phyloP scores from a whole-genome alignment of 2,113 vertebrate genomes.

The Hemiprocne comata region DNA sequence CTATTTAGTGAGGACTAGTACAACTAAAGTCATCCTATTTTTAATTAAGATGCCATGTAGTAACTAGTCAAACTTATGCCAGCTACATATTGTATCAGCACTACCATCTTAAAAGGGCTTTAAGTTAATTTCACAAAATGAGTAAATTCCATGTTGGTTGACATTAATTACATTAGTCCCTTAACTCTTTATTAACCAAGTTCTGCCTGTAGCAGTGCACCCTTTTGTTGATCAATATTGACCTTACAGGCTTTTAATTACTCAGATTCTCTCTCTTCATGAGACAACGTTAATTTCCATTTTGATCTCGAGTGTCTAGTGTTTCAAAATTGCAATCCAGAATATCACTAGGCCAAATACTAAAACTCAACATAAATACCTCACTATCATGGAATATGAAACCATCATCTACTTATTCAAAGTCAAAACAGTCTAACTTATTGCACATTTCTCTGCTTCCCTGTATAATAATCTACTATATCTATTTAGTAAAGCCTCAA shows the following conservation, averaged over 20 bases:
- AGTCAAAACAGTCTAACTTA: background rate
- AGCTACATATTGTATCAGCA: background rate
- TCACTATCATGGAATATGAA: background rate
- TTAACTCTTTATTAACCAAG: background rate
- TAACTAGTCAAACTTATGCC: conserved; percentile 3
- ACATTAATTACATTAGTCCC: background rate
- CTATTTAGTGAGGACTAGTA: background rate
- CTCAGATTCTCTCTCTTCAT: background rate
- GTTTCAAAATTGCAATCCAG: background rate
- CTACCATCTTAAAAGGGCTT: background rate
- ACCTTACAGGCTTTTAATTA: background rate
- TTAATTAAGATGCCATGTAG: background rate
- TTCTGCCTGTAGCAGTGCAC: background rate
- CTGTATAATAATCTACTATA: background rate
- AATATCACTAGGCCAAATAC: background rate
- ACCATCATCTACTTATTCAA: background rate
- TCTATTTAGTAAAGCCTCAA: background rate
- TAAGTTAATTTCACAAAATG: background rate
- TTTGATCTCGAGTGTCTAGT: background rate
- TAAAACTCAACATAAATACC: background rate
- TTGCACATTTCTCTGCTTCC: background rate
- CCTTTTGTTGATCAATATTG: background rate
- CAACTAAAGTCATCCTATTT: background rate
- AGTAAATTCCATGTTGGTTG: background rate
- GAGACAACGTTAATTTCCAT: background rate